Percentiles rank a stretch among this genome's conserved stretches.
Conservation (phyloP, 2,888 invertebrate genomes). For the Ectemnius cavifrons region DNA sequence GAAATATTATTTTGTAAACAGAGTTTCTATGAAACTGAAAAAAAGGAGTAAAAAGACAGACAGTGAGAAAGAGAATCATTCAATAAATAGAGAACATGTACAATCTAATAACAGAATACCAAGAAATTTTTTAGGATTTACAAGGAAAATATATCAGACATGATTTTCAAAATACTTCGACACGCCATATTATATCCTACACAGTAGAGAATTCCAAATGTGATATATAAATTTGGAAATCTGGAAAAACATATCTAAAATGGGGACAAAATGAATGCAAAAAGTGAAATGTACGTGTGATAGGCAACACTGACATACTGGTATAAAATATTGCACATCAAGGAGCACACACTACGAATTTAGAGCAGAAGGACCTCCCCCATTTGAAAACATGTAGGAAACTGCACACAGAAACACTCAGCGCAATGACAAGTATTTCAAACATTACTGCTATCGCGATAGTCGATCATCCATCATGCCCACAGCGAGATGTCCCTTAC, state of each 20-base stretch:
- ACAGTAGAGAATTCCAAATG: too few relatives aligned
- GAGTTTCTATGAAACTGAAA: neutral
- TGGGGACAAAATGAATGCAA: too few relatives aligned
- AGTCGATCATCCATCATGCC: neutral
- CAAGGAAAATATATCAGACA: too few relatives aligned
- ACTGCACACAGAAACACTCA: neutral
- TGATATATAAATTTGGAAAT: too few relatives aligned
- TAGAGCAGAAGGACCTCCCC: neutral
- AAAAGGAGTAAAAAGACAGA: neutral
- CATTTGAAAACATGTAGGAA: neutral
- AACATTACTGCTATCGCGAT: conserved; percentile 3
- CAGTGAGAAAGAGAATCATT: too few relatives aligned
- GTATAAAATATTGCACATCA: neutral
- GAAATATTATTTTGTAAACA: conserved; percentile 24
- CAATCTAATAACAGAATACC: too few relatives aligned
- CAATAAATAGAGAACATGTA: too few relatives aligned
- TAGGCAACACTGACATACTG: neutral
- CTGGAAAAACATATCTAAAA: too few relatives aligned
- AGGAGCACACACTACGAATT: neutral
- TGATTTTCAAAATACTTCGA: too few relatives aligned
- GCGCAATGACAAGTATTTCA: neutral
- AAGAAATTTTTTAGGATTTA: too few relatives aligned
- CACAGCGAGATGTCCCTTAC: neutral
- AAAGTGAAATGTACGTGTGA: neutral
- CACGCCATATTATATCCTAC: too few relatives aligned